Conservation (phyloP, 2,888 invertebrate species). For the Acronicta leporina region DNA sequence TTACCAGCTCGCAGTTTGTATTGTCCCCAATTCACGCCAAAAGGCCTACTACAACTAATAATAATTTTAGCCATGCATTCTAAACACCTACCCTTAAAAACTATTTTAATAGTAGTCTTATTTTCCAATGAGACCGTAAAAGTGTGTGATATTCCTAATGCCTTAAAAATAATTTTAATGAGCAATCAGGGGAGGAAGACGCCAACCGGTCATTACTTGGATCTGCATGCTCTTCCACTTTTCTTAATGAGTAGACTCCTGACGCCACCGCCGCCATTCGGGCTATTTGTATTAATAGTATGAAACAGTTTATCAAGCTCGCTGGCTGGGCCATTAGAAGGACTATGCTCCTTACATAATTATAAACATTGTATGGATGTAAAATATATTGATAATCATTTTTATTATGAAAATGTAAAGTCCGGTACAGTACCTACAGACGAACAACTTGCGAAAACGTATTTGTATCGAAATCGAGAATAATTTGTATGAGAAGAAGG, state of each 20-base stretch:
- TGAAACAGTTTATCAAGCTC: slow-evolving; percentile 23
- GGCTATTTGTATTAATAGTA: slow-evolving; percentile 33
- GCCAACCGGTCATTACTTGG: slow-evolving; percentile 31
- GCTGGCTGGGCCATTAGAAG: slow-evolving; percentile 15
- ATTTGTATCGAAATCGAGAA: too few relatives aligned
- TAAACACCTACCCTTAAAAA: too few relatives aligned
- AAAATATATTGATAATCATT: too few relatives aligned
- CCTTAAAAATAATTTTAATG: slow-evolving; percentile 43
- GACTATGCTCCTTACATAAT: slow-evolving; percentile 18
- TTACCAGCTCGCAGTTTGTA: too few relatives aligned
- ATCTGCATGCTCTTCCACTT: slow-evolving; percentile 37
- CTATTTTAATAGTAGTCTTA: not conserved
- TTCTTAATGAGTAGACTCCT: slow-evolving; percentile 48
- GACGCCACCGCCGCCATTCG: slow-evolving; percentile 12
- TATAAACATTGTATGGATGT: not conserved
- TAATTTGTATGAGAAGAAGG: too few relatives aligned
- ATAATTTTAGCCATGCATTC: too few relatives aligned
- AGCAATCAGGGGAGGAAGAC: slow-evolving; percentile 34
- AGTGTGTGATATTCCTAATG: slow-evolving; percentile 16
- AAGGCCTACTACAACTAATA: too few relatives aligned
- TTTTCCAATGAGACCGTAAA: slow-evolving; percentile 6
- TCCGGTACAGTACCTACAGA: too few relatives aligned
- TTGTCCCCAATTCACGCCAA: too few relatives aligned
- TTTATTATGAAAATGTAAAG: too few relatives aligned
- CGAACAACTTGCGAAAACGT: too few relatives aligned